Evolutionary conservation across 1,140 invertebrate genomes (phyloP).

Genomic region (Stenopsyche tienmushanensis): DNA sequence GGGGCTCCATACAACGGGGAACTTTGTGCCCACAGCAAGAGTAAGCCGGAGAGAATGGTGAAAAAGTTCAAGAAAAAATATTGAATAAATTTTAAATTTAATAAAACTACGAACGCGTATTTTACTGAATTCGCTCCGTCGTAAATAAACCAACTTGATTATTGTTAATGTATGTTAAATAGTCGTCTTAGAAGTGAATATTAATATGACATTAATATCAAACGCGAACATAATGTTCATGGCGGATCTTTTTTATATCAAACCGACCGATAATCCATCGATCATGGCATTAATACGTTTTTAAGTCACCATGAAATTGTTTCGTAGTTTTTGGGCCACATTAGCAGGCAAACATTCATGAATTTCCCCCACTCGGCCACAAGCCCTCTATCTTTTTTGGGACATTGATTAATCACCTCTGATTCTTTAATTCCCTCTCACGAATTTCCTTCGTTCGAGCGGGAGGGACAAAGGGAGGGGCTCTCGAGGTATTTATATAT

Average conservation of each 20-base stretch:
- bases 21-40: not conserved
- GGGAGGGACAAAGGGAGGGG: slow-evolving; percentile 3
- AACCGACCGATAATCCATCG: too few relatives aligned
- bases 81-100: not conserved
- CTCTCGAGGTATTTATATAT: not conserved
- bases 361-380: not conserved
- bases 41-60: not conserved
- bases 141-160: too few relatives aligned
- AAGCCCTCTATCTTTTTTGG: slow-evolving; percentile 18
- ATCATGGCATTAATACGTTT: too few relatives aligned
- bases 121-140: not conserved
- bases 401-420: slow-evolving; percentile 34
- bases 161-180: too few relatives aligned
- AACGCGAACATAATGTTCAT: too few relatives aligned
- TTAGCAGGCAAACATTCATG: too few relatives aligned
- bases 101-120: not conserved
- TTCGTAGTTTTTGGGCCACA: too few relatives aligned
- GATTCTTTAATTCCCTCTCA: slow-evolving; percentile 27
- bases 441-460: slow-evolving; percentile 2
- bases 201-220: too few relatives aligned
- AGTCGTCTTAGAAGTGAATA: too few relatives aligned
- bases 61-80: not conserved
- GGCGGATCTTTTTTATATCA: too few relatives aligned
- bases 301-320: too few relatives aligned
- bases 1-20: slow-evolving; percentile 18